phyloP scores from a whole-genome alignment of 2,797 vertebrate genomes.

The Orientallactaga sibirica region DNA sequence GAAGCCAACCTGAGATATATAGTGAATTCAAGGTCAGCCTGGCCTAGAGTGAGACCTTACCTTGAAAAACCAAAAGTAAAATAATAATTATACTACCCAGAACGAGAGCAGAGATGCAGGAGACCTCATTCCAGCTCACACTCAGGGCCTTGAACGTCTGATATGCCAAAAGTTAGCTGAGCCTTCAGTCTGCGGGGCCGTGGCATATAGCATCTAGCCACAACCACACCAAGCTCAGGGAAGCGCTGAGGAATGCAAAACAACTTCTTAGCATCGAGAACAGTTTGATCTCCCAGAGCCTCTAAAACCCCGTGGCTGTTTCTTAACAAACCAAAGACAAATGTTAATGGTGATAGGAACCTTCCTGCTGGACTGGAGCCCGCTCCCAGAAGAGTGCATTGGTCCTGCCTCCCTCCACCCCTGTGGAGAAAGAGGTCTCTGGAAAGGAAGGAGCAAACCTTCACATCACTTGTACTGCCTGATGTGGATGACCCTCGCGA shows the following conservation, averaged over 20 bases:
- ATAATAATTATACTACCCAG: background rate
- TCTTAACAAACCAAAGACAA: conserved; percentile 3
- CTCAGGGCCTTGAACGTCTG: no score
- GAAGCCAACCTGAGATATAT: no score
- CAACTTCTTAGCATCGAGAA: accelerated
- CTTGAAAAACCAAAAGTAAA: no score
- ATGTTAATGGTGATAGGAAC: background rate
- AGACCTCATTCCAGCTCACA: background rate
- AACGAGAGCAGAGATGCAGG: background rate
- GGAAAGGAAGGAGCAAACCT: background rate
- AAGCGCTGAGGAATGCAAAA: no score
- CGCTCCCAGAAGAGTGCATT: background rate
- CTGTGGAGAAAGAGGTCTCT: background rate
- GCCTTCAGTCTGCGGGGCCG: background rate
- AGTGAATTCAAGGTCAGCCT: no score
- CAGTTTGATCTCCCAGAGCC: background rate
- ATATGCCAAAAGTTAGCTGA: background rate
- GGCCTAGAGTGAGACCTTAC: no score
- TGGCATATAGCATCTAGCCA: background rate
- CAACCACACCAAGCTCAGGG: background rate
- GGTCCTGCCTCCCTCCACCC: background rate
- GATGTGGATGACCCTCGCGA: no score
- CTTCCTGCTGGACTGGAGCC: background rate
- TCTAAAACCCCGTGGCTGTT: background rate
- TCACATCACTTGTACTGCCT: background rate